Percentiles rank a stretch among this genome's conserved stretches.
phyloP scores from a whole-genome alignment of 2,797 vertebrate genomes.

The Pseudochirops cupreus region DNA sequence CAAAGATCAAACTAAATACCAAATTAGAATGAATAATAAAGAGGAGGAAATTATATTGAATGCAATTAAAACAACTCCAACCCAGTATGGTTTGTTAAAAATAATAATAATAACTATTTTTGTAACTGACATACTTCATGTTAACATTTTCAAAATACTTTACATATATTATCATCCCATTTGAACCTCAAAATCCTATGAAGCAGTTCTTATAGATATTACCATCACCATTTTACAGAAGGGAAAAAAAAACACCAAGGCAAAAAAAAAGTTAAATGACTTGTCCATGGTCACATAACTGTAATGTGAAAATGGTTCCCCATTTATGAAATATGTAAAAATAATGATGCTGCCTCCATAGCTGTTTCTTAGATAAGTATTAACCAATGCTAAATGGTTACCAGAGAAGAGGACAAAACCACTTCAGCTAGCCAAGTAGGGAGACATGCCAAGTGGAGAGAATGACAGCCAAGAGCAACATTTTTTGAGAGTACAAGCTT shows the following conservation, averaged over 20 bases:
- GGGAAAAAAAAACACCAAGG: not conserved
- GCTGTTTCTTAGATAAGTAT: not conserved
- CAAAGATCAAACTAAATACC: not conserved
- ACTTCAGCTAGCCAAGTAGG: not conserved
- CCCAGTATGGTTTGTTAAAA: not conserved
- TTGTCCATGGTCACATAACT: conserved; percentile 8
- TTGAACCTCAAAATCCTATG: not conserved
- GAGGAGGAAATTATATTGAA: not conserved
- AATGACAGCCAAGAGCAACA: not conserved
- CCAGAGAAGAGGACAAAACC: not conserved
- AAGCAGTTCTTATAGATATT: not conserved
- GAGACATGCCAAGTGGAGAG: not conserved
- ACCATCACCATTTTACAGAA: not conserved
- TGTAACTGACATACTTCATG: not conserved
- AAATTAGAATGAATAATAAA: not conserved
- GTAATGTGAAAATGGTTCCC: not conserved
- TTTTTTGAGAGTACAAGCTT: not conserved
- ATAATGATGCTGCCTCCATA: not conserved
- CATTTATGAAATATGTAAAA: not conserved
- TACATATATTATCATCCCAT: not conserved
- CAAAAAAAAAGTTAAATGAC: not conserved
- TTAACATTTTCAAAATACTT: not conserved
- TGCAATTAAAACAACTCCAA: not conserved
- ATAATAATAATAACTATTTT: not conserved
- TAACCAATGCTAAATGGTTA: not conserved